Conservation (phyloP, 2,113 vertebrate species). For the Parus major region DNA sequence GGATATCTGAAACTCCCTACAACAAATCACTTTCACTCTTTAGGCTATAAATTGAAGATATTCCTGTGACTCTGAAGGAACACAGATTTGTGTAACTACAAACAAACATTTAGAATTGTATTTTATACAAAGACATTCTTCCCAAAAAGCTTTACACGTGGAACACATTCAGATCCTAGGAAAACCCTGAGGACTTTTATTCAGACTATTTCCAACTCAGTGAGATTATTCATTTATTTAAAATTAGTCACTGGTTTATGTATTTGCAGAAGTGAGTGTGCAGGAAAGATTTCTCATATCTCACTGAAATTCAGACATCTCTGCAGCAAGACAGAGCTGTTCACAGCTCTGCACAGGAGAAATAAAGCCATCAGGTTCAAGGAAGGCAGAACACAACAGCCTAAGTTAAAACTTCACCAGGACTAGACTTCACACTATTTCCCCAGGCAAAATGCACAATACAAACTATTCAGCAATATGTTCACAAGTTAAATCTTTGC, state of each 20-base stretch:
- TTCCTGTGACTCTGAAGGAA: background rate
- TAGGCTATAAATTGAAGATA: background rate
- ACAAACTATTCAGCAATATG: background rate
- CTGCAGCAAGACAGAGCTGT: background rate
- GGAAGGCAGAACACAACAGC: background rate
- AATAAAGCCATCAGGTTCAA: background rate
- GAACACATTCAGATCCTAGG: background rate
- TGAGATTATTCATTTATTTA: slow-evolving; percentile 39
- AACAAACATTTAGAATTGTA: background rate
- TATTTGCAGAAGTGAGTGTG: background rate
- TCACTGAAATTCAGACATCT: background rate
- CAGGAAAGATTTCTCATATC: background rate
- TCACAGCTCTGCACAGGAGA: background rate
- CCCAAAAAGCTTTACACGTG: background rate
- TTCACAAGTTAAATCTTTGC: background rate
- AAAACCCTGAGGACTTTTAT: background rate
- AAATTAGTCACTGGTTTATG: slow-evolving; percentile 11
- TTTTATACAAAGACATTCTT: background rate
- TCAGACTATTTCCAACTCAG: background rate
- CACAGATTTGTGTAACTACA: background rate
- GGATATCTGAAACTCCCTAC: background rate
- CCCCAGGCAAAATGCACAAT: background rate
- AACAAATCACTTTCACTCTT: background rate
- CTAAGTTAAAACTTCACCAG: background rate
- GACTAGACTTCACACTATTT: background rate